phyloP scores from a whole-genome alignment of 2,113 vertebrate genomes.

The Anolis carolinensis region DNA sequence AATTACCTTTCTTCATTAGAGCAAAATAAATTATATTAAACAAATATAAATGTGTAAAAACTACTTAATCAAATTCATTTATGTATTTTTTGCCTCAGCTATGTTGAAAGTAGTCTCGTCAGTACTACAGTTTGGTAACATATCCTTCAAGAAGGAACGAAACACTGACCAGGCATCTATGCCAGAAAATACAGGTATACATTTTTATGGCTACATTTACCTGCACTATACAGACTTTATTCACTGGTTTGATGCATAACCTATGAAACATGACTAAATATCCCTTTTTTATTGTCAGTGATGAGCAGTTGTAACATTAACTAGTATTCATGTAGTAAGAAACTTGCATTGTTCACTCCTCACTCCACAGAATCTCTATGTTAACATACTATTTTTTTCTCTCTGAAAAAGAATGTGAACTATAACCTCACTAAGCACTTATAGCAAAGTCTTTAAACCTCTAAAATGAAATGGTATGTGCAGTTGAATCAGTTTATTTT shows the following conservation, averaged over 20 bases:
- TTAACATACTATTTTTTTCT: constrained; percentile 23
- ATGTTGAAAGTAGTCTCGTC: constrained; percentile 98
- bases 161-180: constrained; percentile 98
- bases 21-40: neutral
- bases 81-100: constrained; percentile 71
- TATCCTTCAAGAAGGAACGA: constrained; percentile 96
- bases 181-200: constrained; percentile 95
- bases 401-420: constrained; percentile 24
- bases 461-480: constrained; percentile 23
- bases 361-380: constrained; percentile 2
- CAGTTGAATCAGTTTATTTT: constrained; percentile 54
- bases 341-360: neutral
- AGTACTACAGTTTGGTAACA: constrained; percentile 96
- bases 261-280: neutral
- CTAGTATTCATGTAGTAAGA: neutral
- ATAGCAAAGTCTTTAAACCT: constrained; percentile 39
- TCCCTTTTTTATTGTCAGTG: neutral
- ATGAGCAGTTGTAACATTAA: neutral
- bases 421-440: constrained; percentile 51
- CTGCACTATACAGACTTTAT: neutral
- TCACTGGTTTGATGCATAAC: rapidly evolving
- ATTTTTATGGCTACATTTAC: constrained; percentile 6
- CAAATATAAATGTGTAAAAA: neutral
- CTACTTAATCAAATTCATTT: neutral
- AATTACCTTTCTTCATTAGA: neutral